Percentiles rank a stretch among this genome's conserved stretches.
Conservation (phyloP, 1,140 invertebrate species). For the Teleopsis dalmanni region DNA sequence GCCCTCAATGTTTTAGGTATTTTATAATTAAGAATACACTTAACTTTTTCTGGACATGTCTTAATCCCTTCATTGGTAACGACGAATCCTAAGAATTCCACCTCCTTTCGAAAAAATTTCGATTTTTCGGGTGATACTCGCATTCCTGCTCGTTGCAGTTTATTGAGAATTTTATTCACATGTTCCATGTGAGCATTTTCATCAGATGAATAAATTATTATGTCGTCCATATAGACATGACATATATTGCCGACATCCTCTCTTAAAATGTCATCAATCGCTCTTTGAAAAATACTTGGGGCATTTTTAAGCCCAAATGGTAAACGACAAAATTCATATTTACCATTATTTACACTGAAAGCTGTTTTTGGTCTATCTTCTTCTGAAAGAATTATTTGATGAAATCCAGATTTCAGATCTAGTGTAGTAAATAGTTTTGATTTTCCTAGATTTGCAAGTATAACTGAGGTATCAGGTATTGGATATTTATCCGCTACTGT, state of each 20-base stretch:
- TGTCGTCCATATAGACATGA: conserved; percentile 20
- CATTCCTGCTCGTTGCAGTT: conserved; percentile 20
- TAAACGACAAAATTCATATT: conserved; percentile 19
- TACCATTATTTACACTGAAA: conserved; percentile 16
- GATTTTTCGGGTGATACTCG: conserved; percentile 19
- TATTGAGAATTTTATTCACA: conserved; percentile 31
- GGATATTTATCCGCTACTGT: conserved; percentile 49
- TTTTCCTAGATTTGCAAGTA: conserved; percentile 20
- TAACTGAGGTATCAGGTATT: conserved; percentile 21
- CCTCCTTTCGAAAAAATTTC: conserved; percentile 27
- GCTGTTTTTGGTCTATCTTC: conserved; percentile 17
- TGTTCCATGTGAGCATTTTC: conserved; percentile 22
- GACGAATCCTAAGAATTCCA: conserved; percentile 11
- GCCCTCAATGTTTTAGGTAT: conserved; percentile 6
- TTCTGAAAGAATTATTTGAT: conserved; percentile 25
- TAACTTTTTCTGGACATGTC: conserved; percentile 23
- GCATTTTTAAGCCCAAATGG: conserved; percentile 24
- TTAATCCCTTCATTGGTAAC: conserved; percentile 19
- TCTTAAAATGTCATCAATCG: conserved; percentile 25
- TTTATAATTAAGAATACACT: conserved; percentile 13
- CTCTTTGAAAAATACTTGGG: conserved; percentile 33
- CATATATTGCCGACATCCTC: conserved; percentile 12
- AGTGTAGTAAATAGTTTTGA: conserved; percentile 20
- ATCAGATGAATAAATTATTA: conserved; percentile 15
- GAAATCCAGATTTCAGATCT: conserved; percentile 19